These are phyloP conservation scores for Poeciliopsis prolifica DNA, from an alignment of 2,113 vertebrate species.

Conservation along the genomic window DNA sequence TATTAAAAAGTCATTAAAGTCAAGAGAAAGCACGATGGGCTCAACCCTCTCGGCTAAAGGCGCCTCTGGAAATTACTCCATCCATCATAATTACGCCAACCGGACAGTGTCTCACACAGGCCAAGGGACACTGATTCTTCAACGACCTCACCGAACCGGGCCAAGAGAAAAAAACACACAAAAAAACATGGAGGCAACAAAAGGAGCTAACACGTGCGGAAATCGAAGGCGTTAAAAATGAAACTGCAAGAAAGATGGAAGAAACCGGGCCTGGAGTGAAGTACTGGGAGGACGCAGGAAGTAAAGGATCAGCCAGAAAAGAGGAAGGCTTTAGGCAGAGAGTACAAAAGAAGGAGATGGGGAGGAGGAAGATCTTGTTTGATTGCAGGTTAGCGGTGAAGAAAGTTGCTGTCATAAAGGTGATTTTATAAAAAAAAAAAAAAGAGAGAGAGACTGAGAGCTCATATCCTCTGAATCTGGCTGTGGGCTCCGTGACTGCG, in stretches of 20 bases:
- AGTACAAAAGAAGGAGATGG: slow-evolving; percentile 9
- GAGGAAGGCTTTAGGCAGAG: slow-evolving; percentile 18
- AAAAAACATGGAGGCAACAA: background rate
- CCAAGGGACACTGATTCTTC: slow-evolving; percentile 64
- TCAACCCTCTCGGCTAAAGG: slow-evolving; percentile 73
- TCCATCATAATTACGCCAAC: slow-evolving; percentile 83
- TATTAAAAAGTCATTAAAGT: slow-evolving; percentile 84
- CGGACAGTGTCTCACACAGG: slow-evolving; percentile 63
- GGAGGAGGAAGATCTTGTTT: slow-evolving; percentile 7
- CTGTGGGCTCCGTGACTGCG: slow-evolving; percentile 31
- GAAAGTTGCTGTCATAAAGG: slow-evolving; percentile 53
- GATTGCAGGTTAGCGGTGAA: slow-evolving; percentile 35
- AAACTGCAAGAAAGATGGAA: slow-evolving; percentile 8
- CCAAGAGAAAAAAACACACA: background rate
- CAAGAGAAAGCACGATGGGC: slow-evolving; percentile 73
- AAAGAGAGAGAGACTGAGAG: slow-evolving; percentile 1
- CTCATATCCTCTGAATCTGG: slow-evolving; percentile 30
- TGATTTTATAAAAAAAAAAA: slow-evolving; percentile 34
- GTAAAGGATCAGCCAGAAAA: slow-evolving; percentile 8
- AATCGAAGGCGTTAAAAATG: slow-evolving; percentile 1
- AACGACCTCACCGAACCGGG: slow-evolving; percentile 56
- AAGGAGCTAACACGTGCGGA: slow-evolving; percentile 6
- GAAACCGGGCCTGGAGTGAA: slow-evolving; percentile 1
- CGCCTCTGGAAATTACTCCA: slow-evolving; percentile 79
- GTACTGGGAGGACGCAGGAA: slow-evolving; percentile 16